Percentiles rank a stretch among this genome's conserved stretches.
Conservation (phyloP, 2,888 invertebrate species). For the Pimpla rufipes region DNA sequence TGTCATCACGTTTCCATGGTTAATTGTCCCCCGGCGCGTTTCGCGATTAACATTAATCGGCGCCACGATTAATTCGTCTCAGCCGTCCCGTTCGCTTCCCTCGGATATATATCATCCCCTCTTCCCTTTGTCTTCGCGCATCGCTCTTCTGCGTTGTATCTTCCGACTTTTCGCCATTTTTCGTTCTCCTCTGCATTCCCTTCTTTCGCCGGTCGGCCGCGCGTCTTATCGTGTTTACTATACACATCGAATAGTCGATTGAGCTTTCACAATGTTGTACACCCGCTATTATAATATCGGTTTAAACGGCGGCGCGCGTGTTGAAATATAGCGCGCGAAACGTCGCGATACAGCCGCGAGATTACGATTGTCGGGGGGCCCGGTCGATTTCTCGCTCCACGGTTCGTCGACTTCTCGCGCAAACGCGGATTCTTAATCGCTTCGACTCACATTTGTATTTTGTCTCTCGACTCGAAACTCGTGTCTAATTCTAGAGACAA, state of each 20-base stretch:
- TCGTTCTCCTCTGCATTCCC: neutral
- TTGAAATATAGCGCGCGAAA: slow-evolving; percentile 45
- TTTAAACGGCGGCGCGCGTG: slow-evolving; percentile 10
- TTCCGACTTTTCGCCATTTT: slow-evolving; percentile 9
- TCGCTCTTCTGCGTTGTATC: slow-evolving; percentile 13
- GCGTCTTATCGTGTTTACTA: slow-evolving; percentile 74
- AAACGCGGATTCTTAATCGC: neutral
- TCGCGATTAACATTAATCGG: slow-evolving; percentile 20
- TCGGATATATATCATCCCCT: slow-evolving; percentile 21
- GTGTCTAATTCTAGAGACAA: neutral
- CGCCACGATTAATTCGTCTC: neutral
- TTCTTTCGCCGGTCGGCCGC: slow-evolving; percentile 2
- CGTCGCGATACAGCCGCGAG: slow-evolving; percentile 45
- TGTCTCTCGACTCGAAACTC: neutral
- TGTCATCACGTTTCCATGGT: too few species aligned
- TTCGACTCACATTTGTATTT: neutral
- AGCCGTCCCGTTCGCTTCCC: neutral
- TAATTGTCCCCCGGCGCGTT: neutral
- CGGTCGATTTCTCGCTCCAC: slow-evolving; percentile 64
- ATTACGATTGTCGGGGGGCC: slow-evolving; percentile 62
- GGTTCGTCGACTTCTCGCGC: slow-evolving; percentile 64
- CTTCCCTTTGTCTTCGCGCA: slow-evolving; percentile 2
- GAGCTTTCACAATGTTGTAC: slow-evolving; percentile 41
- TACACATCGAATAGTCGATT: slow-evolving; percentile 50
- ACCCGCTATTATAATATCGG: slow-evolving; percentile 5